Base-by-base conservation (phyloP, 1,140 invertebrate genomes). In the Phocides pigmalion region DNA sequence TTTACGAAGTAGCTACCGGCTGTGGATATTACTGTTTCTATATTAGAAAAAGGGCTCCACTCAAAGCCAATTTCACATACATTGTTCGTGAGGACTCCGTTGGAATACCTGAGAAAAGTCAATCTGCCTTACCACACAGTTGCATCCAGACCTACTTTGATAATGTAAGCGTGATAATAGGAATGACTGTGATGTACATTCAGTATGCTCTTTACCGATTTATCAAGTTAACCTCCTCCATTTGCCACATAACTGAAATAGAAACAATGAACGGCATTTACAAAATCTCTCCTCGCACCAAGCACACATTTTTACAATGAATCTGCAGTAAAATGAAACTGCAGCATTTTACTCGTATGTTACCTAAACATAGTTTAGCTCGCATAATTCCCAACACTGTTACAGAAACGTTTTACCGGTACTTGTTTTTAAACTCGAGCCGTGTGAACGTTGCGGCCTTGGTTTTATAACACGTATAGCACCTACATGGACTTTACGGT, bases 391-490 rank as follows among this genome's bases (percentile, higher is more conserved):
- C 58, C 58, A 61, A 46, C 56, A 47, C 25, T 47, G 56, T 46
- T 59, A 59, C 56, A 59, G 54, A 47, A 49, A 61, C 58, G 32
- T 61, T 47, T 61, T 61, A 61, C 58, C 58, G 58, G 58, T 61
- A 61, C 58, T 61, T 49, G 58, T 61, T 61, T 59, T 44, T 61
- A 54, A 51, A 66, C 56, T 62, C 49, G 16, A 63, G 32, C 44
- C 82, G 82, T 87, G 84, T 61, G 84, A 87, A 82, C 76, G 70
- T 37, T 41, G 58, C 80, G 81, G 76, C 84, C 84, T 87, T 87
- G 84, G 70, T 68, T 74, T 66, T 70, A 64, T 67, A 68, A 46
- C 46, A 64, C 54, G 41, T 66, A 61, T 58, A 49, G 62, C 62
- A 59, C 49, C 56, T 66, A 70, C 63, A 58, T 28, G 54, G 56